Evolutionary conservation across 1,140 invertebrate species (phyloP).

Genomic region (Drosophila nigrodunni): DNA sequence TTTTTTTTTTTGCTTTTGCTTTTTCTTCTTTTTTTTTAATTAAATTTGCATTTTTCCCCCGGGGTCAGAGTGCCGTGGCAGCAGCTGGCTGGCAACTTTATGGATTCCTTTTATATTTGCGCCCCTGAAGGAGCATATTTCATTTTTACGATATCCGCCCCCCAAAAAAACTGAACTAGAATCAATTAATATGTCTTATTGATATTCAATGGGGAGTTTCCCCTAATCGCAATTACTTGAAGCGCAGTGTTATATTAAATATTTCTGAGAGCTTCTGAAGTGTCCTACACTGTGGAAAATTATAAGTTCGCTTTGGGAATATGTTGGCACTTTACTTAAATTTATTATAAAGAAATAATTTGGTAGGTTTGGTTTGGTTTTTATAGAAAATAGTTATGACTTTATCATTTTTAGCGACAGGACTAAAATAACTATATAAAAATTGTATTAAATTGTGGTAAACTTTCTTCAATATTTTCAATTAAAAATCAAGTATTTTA

Average conservation of each 20-base stretch:
- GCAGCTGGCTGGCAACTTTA: slow-evolving; percentile 15
- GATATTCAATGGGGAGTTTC: slow-evolving; percentile 17
- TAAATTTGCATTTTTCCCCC: slow-evolving; percentile 29
- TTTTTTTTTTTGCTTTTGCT: too few species aligned
- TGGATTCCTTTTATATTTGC: neutral
- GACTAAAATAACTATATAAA: too few species aligned
- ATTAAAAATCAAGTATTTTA: too few species aligned
- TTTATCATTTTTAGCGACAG: too few species aligned
- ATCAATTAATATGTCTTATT: slow-evolving; percentile 20
- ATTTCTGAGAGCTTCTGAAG: neutral
- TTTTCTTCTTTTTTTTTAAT: slow-evolving; percentile 17
- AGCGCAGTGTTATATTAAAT: neutral
- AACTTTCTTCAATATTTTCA: too few species aligned
- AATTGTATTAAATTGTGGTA: too few species aligned
- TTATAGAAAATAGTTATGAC: too few species aligned
- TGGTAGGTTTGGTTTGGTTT: too few species aligned
- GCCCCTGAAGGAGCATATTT: neutral
- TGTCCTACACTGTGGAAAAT: neutral
- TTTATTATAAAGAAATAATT: neutral
- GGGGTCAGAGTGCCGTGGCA: slow-evolving; percentile 7
- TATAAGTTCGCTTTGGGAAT: neutral
- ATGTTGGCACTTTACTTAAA: too few species aligned
- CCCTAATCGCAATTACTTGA: slow-evolving; percentile 13
- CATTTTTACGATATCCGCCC: slow-evolving; percentile 4
- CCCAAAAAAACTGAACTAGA: neutral